Evolutionary conservation across 2,113 vertebrate genomes (phyloP).

Genomic region (Amphilophus citrinellus): DNA sequence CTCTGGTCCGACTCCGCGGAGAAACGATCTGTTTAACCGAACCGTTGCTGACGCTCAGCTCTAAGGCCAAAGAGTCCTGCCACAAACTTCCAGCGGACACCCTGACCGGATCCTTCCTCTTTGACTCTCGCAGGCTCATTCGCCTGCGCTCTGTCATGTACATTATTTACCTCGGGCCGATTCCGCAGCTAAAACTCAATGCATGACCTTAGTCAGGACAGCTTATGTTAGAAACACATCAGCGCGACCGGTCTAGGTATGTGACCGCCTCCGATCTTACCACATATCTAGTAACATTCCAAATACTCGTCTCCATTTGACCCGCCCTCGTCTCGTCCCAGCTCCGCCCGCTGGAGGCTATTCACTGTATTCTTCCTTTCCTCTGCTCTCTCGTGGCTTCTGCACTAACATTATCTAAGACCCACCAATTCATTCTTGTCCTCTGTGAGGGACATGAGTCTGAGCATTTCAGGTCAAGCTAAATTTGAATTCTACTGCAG

Average conservation of each 20-base stretch:
- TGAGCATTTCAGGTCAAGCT: not conserved
- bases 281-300: slow-evolving; percentile 37
- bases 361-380: not conserved
- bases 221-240: not conserved
- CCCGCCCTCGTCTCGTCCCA: slow-evolving; percentile 38
- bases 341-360: slow-evolving; percentile 27
- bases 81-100: slow-evolving; percentile 86
- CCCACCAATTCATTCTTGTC: not conserved
- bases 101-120: slow-evolving; percentile 63
- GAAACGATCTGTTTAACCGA: slow-evolving; percentile 59
- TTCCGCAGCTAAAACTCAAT: not conserved
- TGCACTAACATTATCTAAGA: slow-evolving; percentile 2
- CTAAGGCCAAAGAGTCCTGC: slow-evolving; percentile 86
- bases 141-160: slow-evolving; percentile 80
- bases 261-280: slow-evolving; percentile 13
- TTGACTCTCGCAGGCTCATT: slow-evolving; percentile 75
- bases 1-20: slow-evolving; percentile 77
- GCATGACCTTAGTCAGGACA: not conserved
- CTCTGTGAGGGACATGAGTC: not conserved
- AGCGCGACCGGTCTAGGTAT: slow-evolving; percentile 48
- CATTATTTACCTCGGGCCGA: slow-evolving; percentile 49
- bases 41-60: slow-evolving; percentile 63
- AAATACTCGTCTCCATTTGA: slow-evolving; percentile 11
- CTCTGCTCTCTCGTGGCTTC: slow-evolving; percentile 49
- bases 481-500: not conserved